phyloP scores from a whole-genome alignment of 2,113 vertebrate genomes.

The Emydura subglobosa region DNA sequence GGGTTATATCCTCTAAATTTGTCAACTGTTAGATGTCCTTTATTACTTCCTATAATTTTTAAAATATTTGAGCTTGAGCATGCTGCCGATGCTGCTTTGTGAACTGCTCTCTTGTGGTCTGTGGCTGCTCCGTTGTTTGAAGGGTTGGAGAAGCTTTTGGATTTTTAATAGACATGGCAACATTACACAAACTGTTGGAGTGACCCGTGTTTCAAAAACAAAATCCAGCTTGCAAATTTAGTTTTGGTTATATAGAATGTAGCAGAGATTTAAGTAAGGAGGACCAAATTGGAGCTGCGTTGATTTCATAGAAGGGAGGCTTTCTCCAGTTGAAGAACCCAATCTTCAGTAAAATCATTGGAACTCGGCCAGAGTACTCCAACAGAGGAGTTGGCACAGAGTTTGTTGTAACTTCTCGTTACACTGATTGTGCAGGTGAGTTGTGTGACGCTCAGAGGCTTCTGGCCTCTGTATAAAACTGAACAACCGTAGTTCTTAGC shows the following conservation, averaged over 20 bases:
- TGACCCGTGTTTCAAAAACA: not conserved
- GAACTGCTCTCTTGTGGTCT: not conserved
- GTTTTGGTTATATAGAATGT: not conserved
- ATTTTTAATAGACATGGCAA: not conserved
- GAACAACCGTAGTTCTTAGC: not conserved
- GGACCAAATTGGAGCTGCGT: not conserved
- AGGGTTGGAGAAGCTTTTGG: not conserved
- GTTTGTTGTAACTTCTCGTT: not conserved
- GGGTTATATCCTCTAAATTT: not conserved
- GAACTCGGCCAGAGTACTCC: not conserved
- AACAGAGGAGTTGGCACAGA: not conserved
- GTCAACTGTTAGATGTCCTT: not conserved
- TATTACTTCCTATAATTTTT: not conserved
- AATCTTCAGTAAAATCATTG: not conserved
- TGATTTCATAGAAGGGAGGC: not conserved
- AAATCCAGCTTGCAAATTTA: not conserved
- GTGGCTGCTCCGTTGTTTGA: not conserved
- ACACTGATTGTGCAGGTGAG: not conserved
- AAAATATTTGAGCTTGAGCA: not conserved
- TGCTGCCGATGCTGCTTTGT: not conserved
- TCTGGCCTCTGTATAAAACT: not conserved
- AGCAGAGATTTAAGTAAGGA: not conserved
- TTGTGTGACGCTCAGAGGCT: not conserved
- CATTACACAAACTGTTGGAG: not conserved
- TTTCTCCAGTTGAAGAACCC: not conserved